phyloP scores from a whole-genome alignment of 2,888 invertebrate species.

The Plagiodera versicolora region DNA sequence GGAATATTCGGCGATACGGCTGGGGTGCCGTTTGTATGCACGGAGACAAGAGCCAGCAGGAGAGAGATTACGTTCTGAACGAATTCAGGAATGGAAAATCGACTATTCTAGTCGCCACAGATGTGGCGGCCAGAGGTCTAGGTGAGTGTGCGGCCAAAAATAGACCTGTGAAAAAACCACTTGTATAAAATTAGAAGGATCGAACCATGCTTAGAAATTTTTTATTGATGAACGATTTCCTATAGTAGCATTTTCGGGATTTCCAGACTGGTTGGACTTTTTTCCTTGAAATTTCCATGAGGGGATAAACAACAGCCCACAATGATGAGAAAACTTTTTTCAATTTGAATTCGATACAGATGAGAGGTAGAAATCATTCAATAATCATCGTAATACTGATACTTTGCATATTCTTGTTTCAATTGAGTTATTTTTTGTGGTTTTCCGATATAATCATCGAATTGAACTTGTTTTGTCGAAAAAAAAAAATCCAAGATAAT shows the following conservation, averaged over 20 bases:
- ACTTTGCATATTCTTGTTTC: too few species aligned
- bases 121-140: constrained; percentile 95
- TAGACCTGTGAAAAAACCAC: not conserved
- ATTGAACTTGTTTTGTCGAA: too few species aligned
- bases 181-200: constrained; percentile 15
- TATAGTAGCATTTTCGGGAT: constrained; percentile 47
- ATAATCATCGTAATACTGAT: too few species aligned
- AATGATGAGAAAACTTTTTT: too few species aligned
- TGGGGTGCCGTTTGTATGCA: constrained; percentile 86
- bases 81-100: constrained; percentile 88
- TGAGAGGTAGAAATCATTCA: too few species aligned
- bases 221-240: constrained; percentile 21
- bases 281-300: too few species aligned
- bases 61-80: constrained; percentile 88
- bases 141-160: constrained; percentile 64
- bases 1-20: constrained; percentile 75
- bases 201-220: constrained; percentile 32
- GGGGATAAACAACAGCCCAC: too few species aligned
- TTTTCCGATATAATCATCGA: too few species aligned
- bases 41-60: constrained; percentile 94
- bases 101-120: constrained; percentile 92
- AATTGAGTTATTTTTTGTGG: not conserved
- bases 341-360: too few species aligned
- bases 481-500: too few species aligned
- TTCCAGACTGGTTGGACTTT: constrained; percentile 52